Evolutionary conservation across 2,113 vertebrate genomes (phyloP).

Genomic region (Nycticorax nycticorax): DNA sequence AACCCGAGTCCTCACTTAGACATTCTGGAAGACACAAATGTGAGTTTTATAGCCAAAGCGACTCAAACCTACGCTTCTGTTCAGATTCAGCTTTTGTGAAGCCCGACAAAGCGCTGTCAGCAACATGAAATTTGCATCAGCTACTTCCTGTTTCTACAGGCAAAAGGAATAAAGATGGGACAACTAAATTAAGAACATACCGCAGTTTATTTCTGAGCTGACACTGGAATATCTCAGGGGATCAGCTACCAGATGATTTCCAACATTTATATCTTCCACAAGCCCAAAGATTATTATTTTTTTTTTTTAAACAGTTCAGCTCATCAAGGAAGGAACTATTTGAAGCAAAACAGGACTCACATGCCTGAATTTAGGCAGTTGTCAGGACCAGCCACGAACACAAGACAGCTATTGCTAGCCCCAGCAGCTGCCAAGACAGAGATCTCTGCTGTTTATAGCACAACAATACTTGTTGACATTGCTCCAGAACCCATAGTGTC

Average conservation of each 20-base stretch:
- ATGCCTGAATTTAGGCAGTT: background rate
- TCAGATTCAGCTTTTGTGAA: background rate
- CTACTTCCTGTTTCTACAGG: constrained; percentile 45
- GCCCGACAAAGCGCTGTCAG: background rate
- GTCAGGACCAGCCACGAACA: background rate
- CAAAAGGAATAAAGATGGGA: constrained; percentile 23
- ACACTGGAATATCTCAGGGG: constrained; percentile 42
- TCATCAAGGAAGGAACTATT: background rate
- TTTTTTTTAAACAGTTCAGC: background rate
- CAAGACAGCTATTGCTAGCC: background rate
- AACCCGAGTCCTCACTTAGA: background rate
- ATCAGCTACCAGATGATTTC: constrained; percentile 26
- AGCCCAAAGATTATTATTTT: background rate
- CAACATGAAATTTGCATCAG: background rate
- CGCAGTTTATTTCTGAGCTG: constrained; percentile 46
- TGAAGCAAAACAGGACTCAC: background rate
- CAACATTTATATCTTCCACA: background rate
- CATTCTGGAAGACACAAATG: background rate
- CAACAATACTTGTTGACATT: background rate
- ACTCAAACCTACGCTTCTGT: background rate
- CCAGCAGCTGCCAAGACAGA: constrained; percentile 46
- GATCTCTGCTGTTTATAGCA: constrained; percentile 12
- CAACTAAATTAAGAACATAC: constrained; percentile 55
- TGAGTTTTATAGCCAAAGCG: background rate
- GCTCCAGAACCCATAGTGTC: background rate